A percentile compares a stretch with the other conserved stretches of the same genome.
Evolutionary conservation across 2,797 vertebrate species (phyloP).

Genomic region (Spondyliosoma cantharus): DNA sequence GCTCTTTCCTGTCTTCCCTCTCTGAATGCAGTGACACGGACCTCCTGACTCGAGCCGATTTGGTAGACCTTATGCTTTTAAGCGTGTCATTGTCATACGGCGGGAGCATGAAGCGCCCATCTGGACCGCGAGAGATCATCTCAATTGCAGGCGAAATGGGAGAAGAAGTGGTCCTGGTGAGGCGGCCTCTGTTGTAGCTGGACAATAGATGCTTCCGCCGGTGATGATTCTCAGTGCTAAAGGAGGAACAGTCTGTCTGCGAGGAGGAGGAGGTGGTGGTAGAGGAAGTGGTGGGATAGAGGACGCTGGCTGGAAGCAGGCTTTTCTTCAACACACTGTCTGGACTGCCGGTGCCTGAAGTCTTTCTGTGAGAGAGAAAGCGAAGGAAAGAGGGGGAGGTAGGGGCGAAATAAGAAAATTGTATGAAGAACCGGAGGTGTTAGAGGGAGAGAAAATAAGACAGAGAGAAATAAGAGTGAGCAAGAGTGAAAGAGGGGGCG

Average conservation of each 20-base stretch:
- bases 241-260: conserved; percentile 79
- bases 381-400: conserved; percentile 14
- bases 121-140: conserved; percentile 90
- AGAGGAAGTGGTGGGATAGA: conserved; percentile 78
- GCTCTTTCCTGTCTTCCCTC: conserved; percentile 66
- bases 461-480: conserved; percentile 51
- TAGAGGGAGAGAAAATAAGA: conserved; percentile 52
- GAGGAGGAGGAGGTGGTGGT: conserved; percentile 74
- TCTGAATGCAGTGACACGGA: conserved; percentile 77
- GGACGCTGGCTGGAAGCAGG: conserved; percentile 83
- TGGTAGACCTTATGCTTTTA: conserved; percentile 52
- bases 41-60: conserved; percentile 56
- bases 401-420: conserved; percentile 40
- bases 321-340: conserved; percentile 92
- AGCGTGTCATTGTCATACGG: conserved; percentile 44
- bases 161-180: conserved; percentile 67
- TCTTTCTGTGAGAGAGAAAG: conserved; percentile 68
- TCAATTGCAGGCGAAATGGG: conserved; percentile 83
- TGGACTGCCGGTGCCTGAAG: conserved; percentile 84
- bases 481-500: conserved; percentile 50
- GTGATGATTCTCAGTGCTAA: conserved; percentile 66
- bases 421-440: conserved; percentile 56
- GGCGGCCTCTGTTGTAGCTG: conserved; percentile 73
- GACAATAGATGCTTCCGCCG: conserved; percentile 55
- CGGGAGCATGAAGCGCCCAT: conserved; percentile 88